These are phyloP conservation scores for Andrena chrysosceles DNA, from an alignment of 2,888 invertebrate species.

Conservation along the genomic window DNA sequence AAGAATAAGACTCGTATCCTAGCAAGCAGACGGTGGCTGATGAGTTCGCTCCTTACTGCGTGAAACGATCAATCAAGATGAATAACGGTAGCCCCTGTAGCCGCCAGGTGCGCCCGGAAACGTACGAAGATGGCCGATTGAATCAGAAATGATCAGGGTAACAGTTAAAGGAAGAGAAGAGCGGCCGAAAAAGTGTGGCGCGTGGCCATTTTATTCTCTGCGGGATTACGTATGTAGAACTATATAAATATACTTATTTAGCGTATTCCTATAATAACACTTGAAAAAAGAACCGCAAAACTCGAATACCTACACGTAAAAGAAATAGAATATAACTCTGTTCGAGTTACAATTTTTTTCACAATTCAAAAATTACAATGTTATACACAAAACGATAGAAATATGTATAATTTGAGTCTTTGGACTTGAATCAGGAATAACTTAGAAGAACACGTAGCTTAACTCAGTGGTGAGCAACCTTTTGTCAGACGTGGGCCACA, in stretches of 20 bases:
- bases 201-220: slow-evolving; percentile 5
- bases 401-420: too few relatives aligned
- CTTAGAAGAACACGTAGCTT: too few relatives aligned
- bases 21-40: not conserved
- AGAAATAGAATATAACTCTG: too few relatives aligned
- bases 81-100: slow-evolving; percentile 51
- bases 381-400: too few relatives aligned
- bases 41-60: not conserved
- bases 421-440: too few relatives aligned
- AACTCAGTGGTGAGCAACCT: too few relatives aligned
- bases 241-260: not conserved
- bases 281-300: not conserved
- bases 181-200: slow-evolving; percentile 47
- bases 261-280: not conserved
- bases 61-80: slow-evolving; percentile 51
- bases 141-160: slow-evolving; percentile 75
- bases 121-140: slow-evolving; percentile 76
- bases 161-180: slow-evolving; percentile 63
- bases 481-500: too few relatives aligned
- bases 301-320: not conserved
- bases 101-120: slow-evolving; percentile 67
- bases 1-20: too few relatives aligned
- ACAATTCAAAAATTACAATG: too few relatives aligned
- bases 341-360: too few relatives aligned
- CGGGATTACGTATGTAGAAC: not conserved